Evolutionary conservation across 2,888 invertebrate species (phyloP).

Genomic region (Plagiodera versicolora): DNA sequence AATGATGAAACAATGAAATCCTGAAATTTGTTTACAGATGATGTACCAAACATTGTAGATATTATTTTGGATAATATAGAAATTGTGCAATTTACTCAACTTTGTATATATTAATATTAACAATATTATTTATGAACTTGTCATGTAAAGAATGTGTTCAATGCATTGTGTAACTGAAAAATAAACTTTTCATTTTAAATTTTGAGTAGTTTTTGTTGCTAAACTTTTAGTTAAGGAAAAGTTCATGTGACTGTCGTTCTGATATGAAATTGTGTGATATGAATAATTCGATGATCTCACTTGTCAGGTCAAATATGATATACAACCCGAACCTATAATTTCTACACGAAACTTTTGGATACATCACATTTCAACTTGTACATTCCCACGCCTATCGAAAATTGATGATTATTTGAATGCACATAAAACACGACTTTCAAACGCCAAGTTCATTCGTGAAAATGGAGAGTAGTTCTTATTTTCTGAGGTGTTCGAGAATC

Average conservation of each 20-base stretch:
- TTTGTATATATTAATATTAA: constrained; percentile 39
- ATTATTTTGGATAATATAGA: constrained; percentile 17
- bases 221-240: background rate
- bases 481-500: background rate
- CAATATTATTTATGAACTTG: constrained; percentile 36
- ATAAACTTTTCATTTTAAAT: constrained; percentile 17
- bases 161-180: constrained; percentile 36
- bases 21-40: constrained; percentile 8
- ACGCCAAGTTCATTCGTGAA: background rate
- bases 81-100: constrained; percentile 29
- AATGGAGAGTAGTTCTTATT: constrained; percentile 12
- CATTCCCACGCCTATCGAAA: background rate
- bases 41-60: constrained; percentile 26
- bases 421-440: background rate
- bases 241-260: too few species aligned
- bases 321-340: background rate
- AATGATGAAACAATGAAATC: background rate
- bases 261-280: background rate
- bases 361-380: background rate
- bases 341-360: background rate
- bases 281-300: background rate
- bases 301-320: background rate
- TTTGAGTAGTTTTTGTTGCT: background rate
- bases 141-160: constrained; percentile 41
- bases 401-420: background rate